Conservation (phyloP, 2,113 vertebrate species). For the Rhinogobius similis region DNA sequence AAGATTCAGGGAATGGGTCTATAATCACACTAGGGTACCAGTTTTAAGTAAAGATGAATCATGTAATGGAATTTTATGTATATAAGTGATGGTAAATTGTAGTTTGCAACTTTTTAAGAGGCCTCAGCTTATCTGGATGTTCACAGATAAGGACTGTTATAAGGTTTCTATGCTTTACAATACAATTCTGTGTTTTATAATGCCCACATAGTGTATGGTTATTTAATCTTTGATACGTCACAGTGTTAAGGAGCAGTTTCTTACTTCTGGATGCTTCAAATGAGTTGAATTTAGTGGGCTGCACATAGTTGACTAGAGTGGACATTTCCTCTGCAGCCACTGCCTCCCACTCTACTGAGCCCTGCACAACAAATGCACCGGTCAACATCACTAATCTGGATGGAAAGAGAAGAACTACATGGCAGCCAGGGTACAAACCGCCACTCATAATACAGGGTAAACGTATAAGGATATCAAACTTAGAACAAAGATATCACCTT, state of each 20-base stretch:
- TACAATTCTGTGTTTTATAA: background rate
- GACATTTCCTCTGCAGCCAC: slow-evolving; percentile 98
- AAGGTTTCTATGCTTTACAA: no score
- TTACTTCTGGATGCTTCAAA: slow-evolving; percentile 95
- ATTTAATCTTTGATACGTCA: background rate
- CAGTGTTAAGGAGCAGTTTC: slow-evolving; percentile 2
- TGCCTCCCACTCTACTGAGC: slow-evolving; percentile 91
- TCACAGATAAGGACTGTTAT: no score
- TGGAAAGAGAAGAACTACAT: background rate
- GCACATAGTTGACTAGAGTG: slow-evolving; percentile 96
- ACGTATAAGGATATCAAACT: background rate
- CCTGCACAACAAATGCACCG: slow-evolving; percentile 70
- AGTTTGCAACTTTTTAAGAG: no score
- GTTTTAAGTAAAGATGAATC: no score
- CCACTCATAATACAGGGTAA: background rate
- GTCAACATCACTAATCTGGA: background rate
- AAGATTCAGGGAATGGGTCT: background rate
- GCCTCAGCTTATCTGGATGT: no score
- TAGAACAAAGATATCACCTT: background rate
- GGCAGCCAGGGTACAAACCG: background rate
- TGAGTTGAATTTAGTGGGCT: slow-evolving; percentile 96
- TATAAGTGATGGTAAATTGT: no score
- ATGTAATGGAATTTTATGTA: no score
- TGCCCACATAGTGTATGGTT: background rate
- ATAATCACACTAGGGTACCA: background rate